These are phyloP conservation scores for Hylaea fasciaria DNA, from an alignment of 2,888 invertebrate genomes.

Conservation along the genomic window DNA sequence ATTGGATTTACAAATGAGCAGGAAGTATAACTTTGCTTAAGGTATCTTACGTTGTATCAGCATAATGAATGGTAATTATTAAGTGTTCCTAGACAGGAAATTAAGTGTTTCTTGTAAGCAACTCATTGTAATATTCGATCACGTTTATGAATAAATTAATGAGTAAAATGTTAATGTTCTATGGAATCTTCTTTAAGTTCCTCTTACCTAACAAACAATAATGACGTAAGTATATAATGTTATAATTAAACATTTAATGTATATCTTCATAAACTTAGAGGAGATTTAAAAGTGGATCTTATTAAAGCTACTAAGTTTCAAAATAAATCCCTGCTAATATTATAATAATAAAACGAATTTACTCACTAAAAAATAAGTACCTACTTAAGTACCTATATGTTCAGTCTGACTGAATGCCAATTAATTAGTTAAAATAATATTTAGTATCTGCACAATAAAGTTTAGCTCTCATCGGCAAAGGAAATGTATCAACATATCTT, in stretches of 20 bases:
- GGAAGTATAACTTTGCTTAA: constrained; percentile 29
- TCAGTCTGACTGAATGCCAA: too few species aligned
- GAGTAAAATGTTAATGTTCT: background rate
- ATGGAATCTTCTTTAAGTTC: background rate
- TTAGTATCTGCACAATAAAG: background rate
- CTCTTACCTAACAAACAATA: too few species aligned
- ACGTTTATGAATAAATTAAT: constrained; percentile 23
- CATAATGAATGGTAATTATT: constrained; percentile 36
- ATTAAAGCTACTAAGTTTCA: too few species aligned
- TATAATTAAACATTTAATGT: too few species aligned
- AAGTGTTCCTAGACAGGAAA: constrained; percentile 34
- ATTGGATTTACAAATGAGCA: constrained; percentile 17
- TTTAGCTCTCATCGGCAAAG: background rate
- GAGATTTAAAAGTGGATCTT: too few species aligned
- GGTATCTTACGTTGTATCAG: constrained; percentile 28
- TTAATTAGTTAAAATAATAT: too few species aligned
- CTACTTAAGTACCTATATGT: too few species aligned
- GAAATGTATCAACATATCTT: background rate
- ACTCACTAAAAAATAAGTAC: too few species aligned
- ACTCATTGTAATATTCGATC: constrained; percentile 15
- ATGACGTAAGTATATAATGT: too few species aligned
- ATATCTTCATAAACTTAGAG: too few species aligned
- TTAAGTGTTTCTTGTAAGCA: constrained; percentile 26
- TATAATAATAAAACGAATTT: too few species aligned
- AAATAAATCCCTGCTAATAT: too few species aligned